Conservation (phyloP, 2,113 vertebrate genomes). For the Naja naja region DNA sequence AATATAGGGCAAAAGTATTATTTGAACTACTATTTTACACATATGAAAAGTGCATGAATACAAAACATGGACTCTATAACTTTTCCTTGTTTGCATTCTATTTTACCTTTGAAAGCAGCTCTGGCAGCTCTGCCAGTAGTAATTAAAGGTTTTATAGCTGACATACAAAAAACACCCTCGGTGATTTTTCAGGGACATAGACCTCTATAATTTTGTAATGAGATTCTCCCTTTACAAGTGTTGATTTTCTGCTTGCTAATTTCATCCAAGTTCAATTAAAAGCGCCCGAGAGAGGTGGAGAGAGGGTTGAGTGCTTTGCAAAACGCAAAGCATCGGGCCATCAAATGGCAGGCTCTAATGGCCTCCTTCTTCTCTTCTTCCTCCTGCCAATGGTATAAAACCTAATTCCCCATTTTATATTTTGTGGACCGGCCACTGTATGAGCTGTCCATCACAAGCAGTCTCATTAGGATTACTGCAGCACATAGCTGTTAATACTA, state of each 20-base stretch:
- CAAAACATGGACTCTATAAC: background rate
- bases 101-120: background rate
- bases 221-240: conserved; percentile 40
- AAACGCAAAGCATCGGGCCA: conserved; percentile 29
- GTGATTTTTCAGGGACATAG: conserved; percentile 26
- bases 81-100: background rate
- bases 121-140: fast-evolving
- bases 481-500: conserved; percentile 59
- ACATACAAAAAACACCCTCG: background rate
- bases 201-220: conserved; percentile 15
- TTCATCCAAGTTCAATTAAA: conserved; percentile 57
- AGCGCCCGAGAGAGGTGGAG: conserved; percentile 37
- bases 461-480: conserved; percentile 62
- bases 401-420: conserved; percentile 34
- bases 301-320: conserved; percentile 9
- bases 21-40: fast-evolving
- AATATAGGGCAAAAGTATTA: background rate
- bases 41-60: background rate
- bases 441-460: conserved; percentile 41
- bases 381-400: conserved; percentile 21
- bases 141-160: background rate
- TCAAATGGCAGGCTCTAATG: conserved; percentile 32
- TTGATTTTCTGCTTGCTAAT: conserved; percentile 50
- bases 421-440: conserved; percentile 42
- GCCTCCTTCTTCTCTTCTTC: background rate